Base-by-base conservation (phyloP, 2,797 vertebrate genomes). In the Sphenopsis melanotis region DNA sequence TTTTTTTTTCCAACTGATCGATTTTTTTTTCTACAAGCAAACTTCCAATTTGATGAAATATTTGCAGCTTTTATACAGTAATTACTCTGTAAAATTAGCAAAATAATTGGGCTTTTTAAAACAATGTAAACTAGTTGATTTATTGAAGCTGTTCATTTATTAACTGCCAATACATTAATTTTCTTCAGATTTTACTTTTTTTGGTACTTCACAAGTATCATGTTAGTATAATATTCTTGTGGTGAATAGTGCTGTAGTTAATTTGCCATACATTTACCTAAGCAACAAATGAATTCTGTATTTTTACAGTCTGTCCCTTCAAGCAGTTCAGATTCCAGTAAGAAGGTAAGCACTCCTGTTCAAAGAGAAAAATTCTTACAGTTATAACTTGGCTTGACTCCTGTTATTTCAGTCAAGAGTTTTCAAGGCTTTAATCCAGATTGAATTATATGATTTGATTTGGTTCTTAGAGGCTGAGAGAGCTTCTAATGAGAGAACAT, bases 241-340 rank as follows among this genome's bases (percentile, higher is more conserved):
- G 20, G 9, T 24, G 81, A 59, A 63, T 27, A 55, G 11, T 27
- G 12, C 23, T 65, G n/a, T 89, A 72, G 36, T 70, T 65, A 69
- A 66, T 71, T 70, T 83, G 12, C 56, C n/a, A 19, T 76, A 42
- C 8, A 42, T 80, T 80, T 64, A 42, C 42, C 20, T 50, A 60
- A 94, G 17, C 19, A 87, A 81, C 52, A 83, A 68, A 61, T 55
- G 1, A 10, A 10, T 94, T 93, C 24, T 94, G 4, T 91, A 1
- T 89, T 92, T 55, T 95, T 83, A 55, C 78, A 97, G 96, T 97
- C 96, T 65, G 87, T 97, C 12, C 84, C 94, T 90, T 86, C 94
- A 61, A 89, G 86, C 49, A 61, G 60, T 74, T 93, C 83, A 52
- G 90, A 94, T 44, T 69, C 94, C 49, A 53, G 7, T 71, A 93